Evolutionary conservation across 2,113 vertebrate genomes (phyloP).

Genomic region (Proteles cristata): DNA sequence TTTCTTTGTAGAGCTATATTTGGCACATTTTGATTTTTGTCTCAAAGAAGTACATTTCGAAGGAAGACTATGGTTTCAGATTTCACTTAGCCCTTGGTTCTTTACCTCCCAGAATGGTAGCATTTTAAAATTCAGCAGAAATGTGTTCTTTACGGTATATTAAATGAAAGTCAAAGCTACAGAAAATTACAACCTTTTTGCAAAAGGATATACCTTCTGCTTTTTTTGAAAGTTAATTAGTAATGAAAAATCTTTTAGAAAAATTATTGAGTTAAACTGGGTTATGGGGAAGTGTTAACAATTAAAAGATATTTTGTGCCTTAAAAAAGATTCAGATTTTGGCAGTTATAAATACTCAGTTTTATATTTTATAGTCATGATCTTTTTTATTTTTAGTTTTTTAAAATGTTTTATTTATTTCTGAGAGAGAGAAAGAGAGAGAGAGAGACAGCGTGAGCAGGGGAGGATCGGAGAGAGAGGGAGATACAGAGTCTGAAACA

Average conservation of each 20-base stretch:
- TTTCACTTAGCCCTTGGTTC: constrained; percentile 56
- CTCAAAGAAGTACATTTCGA: not conserved
- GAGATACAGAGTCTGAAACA: no score
- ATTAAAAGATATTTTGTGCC: not conserved
- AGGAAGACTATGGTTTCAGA: constrained; percentile 61
- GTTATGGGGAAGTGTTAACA: not conserved
- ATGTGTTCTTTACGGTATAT: constrained; percentile 56
- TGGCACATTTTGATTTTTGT: constrained; percentile 40
- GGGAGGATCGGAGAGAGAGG: no score
- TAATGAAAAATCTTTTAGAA: constrained; percentile 46
- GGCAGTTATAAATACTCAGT: not conserved
- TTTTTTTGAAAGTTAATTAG: constrained; percentile 64
- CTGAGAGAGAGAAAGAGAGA: no score
- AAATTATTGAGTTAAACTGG: constrained; percentile 42
- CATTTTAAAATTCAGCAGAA: constrained; percentile 70
- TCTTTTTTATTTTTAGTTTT: not conserved
- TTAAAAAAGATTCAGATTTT: constrained; percentile 33
- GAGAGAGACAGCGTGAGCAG: no score
- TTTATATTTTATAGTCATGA: not conserved
- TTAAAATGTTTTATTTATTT: no score
- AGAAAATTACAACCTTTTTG: constrained; percentile 59
- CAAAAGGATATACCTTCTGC: constrained; percentile 49
- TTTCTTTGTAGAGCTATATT: constrained; percentile 28
- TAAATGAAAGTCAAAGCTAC: constrained; percentile 71
- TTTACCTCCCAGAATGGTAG: constrained; percentile 51